Evolutionary conservation across 2,113 vertebrate genomes (phyloP), one percentile per base, ranked within the genome.

Genomic region (Baryphthengus martii): DNA sequence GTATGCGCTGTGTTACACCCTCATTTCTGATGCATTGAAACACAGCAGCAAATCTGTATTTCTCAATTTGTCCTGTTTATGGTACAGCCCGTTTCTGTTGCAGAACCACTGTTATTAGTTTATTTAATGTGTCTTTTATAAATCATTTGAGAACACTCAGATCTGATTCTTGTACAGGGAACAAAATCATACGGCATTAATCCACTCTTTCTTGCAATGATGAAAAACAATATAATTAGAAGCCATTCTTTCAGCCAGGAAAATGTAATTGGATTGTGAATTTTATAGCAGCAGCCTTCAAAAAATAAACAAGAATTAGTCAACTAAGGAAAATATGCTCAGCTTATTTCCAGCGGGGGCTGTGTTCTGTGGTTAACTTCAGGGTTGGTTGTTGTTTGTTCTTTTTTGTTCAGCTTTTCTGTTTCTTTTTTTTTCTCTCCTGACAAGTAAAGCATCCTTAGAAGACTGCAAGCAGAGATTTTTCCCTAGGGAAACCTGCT

Each of bases 181-280:
- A 62, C 2, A 17, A 87, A 96, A 96, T 53, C 74, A 82, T 71
- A 23, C n/a, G 55, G 66, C 86, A 85, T 93, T 93, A 95, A 94
- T 93, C 62, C 29, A 33, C 44, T 66, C 77, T 49, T 81, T 80
- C 66, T 12, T 85, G 56, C 72, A 37, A 37, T 89, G 90, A 88
- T 81, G 66, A 79, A 85, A 93, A 94, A 93, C 82, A 93, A 74
- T 81, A 77, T 88, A 94, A 96, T 94, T 90, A 90, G 88, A 90
- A 95, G 17, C 50, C 79, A 81, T 96, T 95, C 88, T 91, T 97
- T 91, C 90, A 92, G 88, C 75, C 42, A 73, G 68, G 85, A 94
- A 88, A 85, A 67, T 85, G 94, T 92, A 96, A 95, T 94, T 95
- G 92, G 90, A 93, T 94, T 96, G 91, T 94, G 93, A 77, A 83